These are phyloP conservation scores for Apus apus DNA, from an alignment of 2,113 vertebrate species.

Conservation along the genomic window DNA sequence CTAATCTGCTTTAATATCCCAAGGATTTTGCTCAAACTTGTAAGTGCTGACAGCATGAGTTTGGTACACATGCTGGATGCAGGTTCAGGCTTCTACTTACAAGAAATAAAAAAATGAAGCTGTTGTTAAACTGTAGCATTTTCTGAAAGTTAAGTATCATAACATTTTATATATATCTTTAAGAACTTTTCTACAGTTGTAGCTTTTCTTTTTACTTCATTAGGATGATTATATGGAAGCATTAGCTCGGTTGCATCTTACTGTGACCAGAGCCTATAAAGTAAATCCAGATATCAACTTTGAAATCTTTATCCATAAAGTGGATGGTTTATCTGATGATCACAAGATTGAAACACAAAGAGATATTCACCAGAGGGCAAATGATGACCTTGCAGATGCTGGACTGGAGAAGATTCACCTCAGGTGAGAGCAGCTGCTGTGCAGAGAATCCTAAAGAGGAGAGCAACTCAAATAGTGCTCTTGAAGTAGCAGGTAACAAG, in stretches of 20 bases:
- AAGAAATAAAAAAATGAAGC: neutral
- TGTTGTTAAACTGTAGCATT: neutral
- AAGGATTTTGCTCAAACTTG: neutral
- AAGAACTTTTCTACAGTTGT: neutral
- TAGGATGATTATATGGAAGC: conserved; percentile 96
- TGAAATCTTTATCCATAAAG: conserved; percentile 96
- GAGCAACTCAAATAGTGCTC: neutral
- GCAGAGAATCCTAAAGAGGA: neutral
- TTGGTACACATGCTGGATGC: neutral
- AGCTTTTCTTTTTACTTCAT: conserved; percentile 23
- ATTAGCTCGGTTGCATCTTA: conserved; percentile 89
- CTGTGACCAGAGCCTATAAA: conserved; percentile 92
- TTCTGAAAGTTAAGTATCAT: neutral
- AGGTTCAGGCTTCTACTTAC: neutral
- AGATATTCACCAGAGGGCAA: conserved; percentile 93
- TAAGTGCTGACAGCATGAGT: neutral
- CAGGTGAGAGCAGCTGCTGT: conserved; percentile 77
- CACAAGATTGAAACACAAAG: conserved; percentile 95
- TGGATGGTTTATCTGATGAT: conserved; percentile 93
- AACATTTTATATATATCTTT: neutral
- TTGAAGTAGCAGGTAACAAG: neutral
- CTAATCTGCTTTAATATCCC: neutral
- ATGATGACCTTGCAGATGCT: conserved; percentile 90
- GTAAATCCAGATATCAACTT: conserved; percentile 95
- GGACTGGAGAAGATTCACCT: conserved; percentile 90